Percentiles rank a stretch among this genome's conserved stretches.
phyloP scores from a whole-genome alignment of 2,888 invertebrate species.

The Drosophila flavopinicola region DNA sequence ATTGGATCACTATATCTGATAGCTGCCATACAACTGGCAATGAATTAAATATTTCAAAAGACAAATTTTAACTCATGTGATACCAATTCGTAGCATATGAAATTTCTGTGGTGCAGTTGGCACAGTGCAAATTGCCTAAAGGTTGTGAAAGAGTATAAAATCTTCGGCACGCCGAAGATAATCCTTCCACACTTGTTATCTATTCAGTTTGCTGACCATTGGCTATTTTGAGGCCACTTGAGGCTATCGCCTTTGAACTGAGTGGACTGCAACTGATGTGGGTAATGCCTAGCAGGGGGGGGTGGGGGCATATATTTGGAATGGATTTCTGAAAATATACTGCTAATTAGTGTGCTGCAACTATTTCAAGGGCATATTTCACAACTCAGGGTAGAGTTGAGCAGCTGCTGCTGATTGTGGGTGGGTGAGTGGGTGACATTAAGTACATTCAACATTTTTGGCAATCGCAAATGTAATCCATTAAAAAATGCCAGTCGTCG shows the following conservation, averaged over 20 bases:
- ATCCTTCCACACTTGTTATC: no score
- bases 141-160: no score
- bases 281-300: constrained; percentile 36
- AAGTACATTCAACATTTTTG: constrained; percentile 21
- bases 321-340: background rate
- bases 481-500: constrained; percentile 64
- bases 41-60: no score
- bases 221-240: constrained; percentile 62
- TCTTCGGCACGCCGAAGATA: no score
- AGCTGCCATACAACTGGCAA: no score
- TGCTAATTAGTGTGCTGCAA: constrained; percentile 57
- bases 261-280: constrained; percentile 71
- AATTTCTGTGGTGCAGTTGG: no score
- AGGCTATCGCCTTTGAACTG: constrained; percentile 63
- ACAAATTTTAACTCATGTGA: no score
- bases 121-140: no score
- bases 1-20: no score
- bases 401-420: constrained; percentile 5
- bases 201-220: constrained; percentile 56
- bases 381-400: no score
- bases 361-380: constrained; percentile 31
- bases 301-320: background rate
- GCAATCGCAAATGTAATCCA: constrained; percentile 65
- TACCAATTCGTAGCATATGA: no score
- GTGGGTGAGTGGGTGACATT: rapidly evolving